These are phyloP conservation scores for Phrynocephalus vlangalii DNA, from an alignment of 2,797 vertebrate genomes.

Conservation along the genomic window DNA sequence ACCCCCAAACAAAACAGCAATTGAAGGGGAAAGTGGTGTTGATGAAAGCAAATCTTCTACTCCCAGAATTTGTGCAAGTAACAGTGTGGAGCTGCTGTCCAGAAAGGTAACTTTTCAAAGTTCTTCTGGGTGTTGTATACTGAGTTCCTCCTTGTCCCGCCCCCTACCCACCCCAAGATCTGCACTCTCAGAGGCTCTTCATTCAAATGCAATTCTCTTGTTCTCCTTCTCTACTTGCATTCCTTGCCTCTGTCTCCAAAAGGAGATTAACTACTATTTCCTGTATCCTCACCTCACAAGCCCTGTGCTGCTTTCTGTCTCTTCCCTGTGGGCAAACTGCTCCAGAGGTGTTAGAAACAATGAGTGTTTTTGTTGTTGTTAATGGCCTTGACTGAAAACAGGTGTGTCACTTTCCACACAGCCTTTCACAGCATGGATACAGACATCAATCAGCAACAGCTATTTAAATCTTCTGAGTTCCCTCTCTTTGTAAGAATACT, in stretches of 20 bases:
- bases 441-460: background rate
- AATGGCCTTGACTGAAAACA: background rate
- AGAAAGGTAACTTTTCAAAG: too few species aligned
- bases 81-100: too few species aligned
- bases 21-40: too few species aligned
- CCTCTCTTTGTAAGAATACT: background rate
- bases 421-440: background rate
- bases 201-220: background rate
- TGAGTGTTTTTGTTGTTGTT: background rate
- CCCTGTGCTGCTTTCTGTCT: background rate
- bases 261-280: background rate
- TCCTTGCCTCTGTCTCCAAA: background rate
- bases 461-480: background rate
- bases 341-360: background rate
- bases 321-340: background rate
- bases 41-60: too few species aligned
- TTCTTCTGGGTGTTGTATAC: too few species aligned
- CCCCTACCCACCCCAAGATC: too few species aligned
- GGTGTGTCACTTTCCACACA: slow-evolving; percentile 4
- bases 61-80: too few species aligned
- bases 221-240: background rate
- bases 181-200: background rate
- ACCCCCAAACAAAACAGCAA: too few species aligned
- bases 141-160: too few species aligned
- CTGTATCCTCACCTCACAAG: background rate